Percentiles rank a stretch among this genome's conserved stretches.
Evolutionary conservation across 1,140 invertebrate genomes (phyloP).

Genomic region (Panagrolaimus sp.): DNA sequence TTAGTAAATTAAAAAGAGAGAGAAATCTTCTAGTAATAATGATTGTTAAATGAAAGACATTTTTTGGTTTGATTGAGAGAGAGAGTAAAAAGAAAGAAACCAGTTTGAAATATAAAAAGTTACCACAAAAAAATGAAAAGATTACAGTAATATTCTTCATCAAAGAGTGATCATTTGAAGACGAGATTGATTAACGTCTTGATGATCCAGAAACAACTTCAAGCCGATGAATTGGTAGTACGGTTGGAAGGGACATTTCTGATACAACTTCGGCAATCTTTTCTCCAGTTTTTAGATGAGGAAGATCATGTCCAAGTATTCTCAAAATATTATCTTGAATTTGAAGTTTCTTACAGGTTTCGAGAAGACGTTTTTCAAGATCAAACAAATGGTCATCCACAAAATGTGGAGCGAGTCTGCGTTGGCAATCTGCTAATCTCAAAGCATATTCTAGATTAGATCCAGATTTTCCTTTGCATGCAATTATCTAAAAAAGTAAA

Average conservation of each 20-base stretch:
- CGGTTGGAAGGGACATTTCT: neutral
- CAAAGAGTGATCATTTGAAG: too few relatives aligned
- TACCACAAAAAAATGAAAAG: too few relatives aligned
- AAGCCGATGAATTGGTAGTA: conserved; percentile 4
- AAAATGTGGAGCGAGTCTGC: conserved; percentile 45
- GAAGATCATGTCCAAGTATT: neutral
- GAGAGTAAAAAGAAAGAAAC: too few relatives aligned
- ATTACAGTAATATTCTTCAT: too few relatives aligned
- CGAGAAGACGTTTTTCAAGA: conserved; percentile 37
- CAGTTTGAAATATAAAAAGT: too few relatives aligned
- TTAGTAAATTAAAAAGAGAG: too few relatives aligned
- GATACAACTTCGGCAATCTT: neutral
- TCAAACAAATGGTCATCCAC: conserved; percentile 48
- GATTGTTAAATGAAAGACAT: too few relatives aligned
- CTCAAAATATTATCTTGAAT: conserved; percentile 10
- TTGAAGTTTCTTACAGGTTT: neutral
- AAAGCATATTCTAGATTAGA: conserved; percentile 50
- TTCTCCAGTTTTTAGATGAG: conserved; percentile 4
- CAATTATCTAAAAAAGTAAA: conserved; percentile 43
- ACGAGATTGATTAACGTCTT: neutral
- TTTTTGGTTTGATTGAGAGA: too few relatives aligned
- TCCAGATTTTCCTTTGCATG: conserved; percentile 33
- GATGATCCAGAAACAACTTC: neutral
- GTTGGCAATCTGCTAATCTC: conserved; percentile 43
- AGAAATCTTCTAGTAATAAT: too few relatives aligned